Base-by-base conservation (phyloP, 2,888 invertebrate genomes). In the Pterostichus niger region DNA sequence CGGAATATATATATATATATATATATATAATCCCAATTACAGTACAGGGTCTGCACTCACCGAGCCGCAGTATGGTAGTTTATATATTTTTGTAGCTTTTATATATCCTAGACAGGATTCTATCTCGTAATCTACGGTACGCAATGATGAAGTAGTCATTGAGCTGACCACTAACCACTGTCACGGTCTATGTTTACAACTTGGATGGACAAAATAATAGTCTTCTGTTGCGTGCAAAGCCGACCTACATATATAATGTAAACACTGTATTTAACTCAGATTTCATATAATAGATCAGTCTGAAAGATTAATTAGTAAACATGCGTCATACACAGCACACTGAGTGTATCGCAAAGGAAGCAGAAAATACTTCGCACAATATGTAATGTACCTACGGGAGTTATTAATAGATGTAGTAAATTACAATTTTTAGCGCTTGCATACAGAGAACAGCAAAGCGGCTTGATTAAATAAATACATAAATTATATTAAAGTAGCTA, bases 301-400 rank as follows among this genome's bases (percentile, higher is more conserved):
- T 76, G 31, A 35, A 76, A 56, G 76, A 76, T 76, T 76, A 76
- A 76, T 76, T 76, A 76, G 52, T n/a, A 31, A 76, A 76, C 56
- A 76, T 54, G 56, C 56, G 56, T 76, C 52, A 76, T 54, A 71
- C 68, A 71, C 68, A 71, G 68, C 17, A 71, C 44, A 71, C 64
- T 13, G 31, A 13, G 33, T 49, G 13, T 64, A 64, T 64, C 64
- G 64, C 35, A 64, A 64, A 64, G 64, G 64, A 64, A 64, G 64
- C 64, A 64, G 64, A 64, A 71, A 71, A 71, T 71, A 44, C 40
- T 71, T 71, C 40, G 68, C 44, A 44, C 40, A 71, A 44, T 40
- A 71, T 44, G 68, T 71, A 71, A 44, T 71, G 44, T 15, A 71
- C 68, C 33, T 71, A 71, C 17, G 68, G 68, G 68, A 71, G 68